Base-by-base conservation (phyloP, 2,113 vertebrate species). In the Nibea albiflora region DNA sequence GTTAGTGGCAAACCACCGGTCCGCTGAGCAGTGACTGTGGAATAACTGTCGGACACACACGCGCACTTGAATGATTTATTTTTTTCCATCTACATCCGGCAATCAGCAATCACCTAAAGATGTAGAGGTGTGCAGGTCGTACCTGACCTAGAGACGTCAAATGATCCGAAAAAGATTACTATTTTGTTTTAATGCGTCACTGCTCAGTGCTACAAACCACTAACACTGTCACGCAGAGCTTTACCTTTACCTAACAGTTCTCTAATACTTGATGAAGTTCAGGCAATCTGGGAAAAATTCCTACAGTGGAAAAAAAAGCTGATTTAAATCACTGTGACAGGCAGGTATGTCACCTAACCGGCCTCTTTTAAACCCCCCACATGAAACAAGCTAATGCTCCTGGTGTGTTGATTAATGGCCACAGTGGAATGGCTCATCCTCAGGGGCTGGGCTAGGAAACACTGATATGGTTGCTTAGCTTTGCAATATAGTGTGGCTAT, bases 341-440 rank as follows among this genome's bases (percentile, higher is more conserved):
- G 52, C 49, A 78, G 66, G 79, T 81, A 73, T 66, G 58, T 72
- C 53, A 44, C 71, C 61, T 73, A 54, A 85, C 19, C 50, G 35
- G 49, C 60, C 47, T 17, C 53, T 71, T 66, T 74, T 26, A 61
- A 70, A 31, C 17, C 57, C 35, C 42, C 68, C 71, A 44, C 62
- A 57, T 68, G 35, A 77, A 65, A 78, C 77, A 86, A 74, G 64
- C 67, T 28, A 70, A 88, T 76, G 76, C 62, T 84, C 70, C 75
- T 47, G 49, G 47, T 71, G 75, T 56, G 76, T 73, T 91, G 90
- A 94, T 85, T 87, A 93, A 93, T 92, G 71, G 73, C 58, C 66
- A 57, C 64, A 28, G 62, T 71, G 78, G 52, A 81, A 57, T 24
- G 39, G 57, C 66, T 58, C 58, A 81, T 73, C 76, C 76, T 81